phyloP scores from a whole-genome alignment of 2,888 invertebrate genomes.

The Crematogaster levior region DNA sequence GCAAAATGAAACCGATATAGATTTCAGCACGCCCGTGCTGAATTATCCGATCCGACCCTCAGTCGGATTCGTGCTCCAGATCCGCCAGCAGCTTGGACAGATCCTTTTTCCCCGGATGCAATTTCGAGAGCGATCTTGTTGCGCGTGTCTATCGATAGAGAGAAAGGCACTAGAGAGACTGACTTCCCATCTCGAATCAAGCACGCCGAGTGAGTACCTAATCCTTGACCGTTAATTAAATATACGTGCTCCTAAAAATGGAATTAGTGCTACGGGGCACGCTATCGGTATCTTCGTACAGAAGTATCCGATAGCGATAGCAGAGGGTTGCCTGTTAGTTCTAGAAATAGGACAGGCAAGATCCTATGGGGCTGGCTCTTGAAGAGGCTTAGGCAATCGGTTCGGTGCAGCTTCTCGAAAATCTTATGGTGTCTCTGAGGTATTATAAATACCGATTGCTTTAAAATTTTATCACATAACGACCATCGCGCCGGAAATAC shows the following conservation, averaged over 20 bases:
- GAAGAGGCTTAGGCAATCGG: neutral
- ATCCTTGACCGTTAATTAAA: constrained; percentile 23
- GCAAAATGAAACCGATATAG: neutral
- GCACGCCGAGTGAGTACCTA: neutral
- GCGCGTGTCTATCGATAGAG: neutral
- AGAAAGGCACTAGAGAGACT: neutral
- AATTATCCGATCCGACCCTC: neutral
- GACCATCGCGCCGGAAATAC: neutral
- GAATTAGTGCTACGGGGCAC: neutral
- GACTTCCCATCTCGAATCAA: neutral
- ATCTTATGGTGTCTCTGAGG: neutral
- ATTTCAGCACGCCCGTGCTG: neutral
- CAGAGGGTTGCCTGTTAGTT: constrained; percentile 8
- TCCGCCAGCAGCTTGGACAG: neutral
- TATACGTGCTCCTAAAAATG: neutral
- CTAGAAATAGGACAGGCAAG: constrained; percentile 37
- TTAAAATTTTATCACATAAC: neutral
- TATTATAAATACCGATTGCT: neutral
- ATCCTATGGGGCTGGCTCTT: neutral
- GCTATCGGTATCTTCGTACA: constrained; percentile 1
- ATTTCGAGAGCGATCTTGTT: neutral
- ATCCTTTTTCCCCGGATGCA: neutral
- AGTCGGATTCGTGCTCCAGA: constrained; percentile 2
- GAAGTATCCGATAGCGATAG: constrained; percentile 13
- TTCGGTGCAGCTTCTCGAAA: neutral